Evolutionary conservation across 1,140 invertebrate species (phyloP), one percentile per base, ranked within the genome.

Genomic region (Atta texana): DNA sequence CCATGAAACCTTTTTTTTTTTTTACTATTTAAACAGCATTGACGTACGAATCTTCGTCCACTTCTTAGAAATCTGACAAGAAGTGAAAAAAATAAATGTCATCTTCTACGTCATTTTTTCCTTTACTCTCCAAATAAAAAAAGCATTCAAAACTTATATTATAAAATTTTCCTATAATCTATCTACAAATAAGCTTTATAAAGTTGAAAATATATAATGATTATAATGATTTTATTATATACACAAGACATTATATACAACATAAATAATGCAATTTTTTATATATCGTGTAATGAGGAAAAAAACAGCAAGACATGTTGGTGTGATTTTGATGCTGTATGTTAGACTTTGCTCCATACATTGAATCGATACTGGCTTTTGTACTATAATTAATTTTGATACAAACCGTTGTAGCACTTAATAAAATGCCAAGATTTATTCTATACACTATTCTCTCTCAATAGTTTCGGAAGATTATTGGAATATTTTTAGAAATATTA

Each of bases 1-100:
- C 57, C 14, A n/a, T 63, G 69, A 63, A 84, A 75, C n/a, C n/a
- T n/a, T 24, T 24, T 24, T 8, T 8, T 61, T 84, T 39, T 84
- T 44, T 44, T 44, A 44, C 10, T 84, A 84, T 84, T 74, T 75
- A 63, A 75, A 51, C 69, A 84, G 69, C 55, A 75, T 18, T 84
- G 55, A 84, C 55, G 69, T 75, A 59, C n/a, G 24, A 28, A 39
- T 61, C 69, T 84, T 49, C 10, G 53, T 18, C 24, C 18, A 24
- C 4, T 81, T 84, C 80, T 84, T 14, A 14, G 80, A 84, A 82
- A 10, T 49, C 18, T n/a, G 14, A 49, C 6, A 44, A 44, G 16
- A 39, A 69, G n/a, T 34, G 12, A 12, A 49, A 81, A 81, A 59
- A 71, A 2, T 44, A 1, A 61, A 21, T 55, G 16, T n/a, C 69